A percentile compares a stretch with the other conserved stretches of the same genome.
These are phyloP conservation scores for Hirundo rustica DNA, from an alignment of 2,797 vertebrate species.

Conservation along the genomic window DNA sequence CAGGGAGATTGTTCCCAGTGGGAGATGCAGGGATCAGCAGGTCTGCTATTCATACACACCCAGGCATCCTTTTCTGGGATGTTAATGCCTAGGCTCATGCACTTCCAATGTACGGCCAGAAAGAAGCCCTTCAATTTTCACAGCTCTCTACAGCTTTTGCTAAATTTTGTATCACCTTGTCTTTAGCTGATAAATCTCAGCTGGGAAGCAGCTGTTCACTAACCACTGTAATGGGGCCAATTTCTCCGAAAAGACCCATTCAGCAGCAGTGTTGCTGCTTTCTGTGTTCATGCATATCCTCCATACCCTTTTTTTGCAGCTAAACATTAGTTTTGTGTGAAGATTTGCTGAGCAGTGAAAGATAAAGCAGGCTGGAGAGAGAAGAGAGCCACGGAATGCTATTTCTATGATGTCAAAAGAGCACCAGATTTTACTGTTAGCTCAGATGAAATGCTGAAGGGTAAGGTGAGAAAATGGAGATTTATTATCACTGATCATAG, in stretches of 20 bases:
- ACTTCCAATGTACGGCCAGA: background rate
- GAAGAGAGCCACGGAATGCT: background rate
- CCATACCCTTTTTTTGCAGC: background rate
- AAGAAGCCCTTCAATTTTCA: background rate
- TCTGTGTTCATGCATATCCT: background rate
- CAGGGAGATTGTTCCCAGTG: background rate
- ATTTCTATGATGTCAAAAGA: background rate
- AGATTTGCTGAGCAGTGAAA: constrained; percentile 8
- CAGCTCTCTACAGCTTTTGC: background rate
- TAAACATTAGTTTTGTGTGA: background rate
- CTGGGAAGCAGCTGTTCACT: background rate
- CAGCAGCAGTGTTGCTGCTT: background rate
- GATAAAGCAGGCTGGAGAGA: background rate
- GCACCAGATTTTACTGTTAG: background rate
- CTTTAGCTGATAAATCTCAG: constrained; percentile 8
- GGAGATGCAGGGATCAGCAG: background rate
- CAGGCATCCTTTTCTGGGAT: background rate
- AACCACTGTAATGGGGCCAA: background rate
- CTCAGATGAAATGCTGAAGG: background rate
- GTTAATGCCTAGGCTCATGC: background rate
- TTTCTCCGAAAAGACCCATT: background rate
- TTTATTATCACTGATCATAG: background rate
- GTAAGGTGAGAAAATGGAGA: background rate
- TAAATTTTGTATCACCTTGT: background rate
- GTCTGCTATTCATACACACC: background rate